Base-by-base conservation (phyloP, 1,140 invertebrate genomes). In the Drosophila novamexicana region DNA sequence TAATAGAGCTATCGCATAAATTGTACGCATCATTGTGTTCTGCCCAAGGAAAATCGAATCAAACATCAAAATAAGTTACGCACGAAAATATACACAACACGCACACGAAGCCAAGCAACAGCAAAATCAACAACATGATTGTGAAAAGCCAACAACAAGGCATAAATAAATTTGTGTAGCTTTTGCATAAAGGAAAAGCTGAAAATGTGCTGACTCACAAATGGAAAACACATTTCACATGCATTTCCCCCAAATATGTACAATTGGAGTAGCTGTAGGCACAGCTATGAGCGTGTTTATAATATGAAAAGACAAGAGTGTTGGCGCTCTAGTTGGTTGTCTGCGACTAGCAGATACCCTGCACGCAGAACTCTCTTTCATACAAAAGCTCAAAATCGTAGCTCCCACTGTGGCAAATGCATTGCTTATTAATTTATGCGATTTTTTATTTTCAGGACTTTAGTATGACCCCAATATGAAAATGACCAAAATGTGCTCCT, bases 161-260 rank as follows among this genome's bases (percentile, higher is more conserved):
- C 81, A 79, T 76, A 72, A 77, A 70, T 49, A 47, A 22, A 58
- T 69, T 63, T 63, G n/a, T 49, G n/a, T 61, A 39, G 59, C 59
- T 39, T 63, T 75, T 59, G 54, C 59, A 75, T 58, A 54, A 75
- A 76, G 69, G 18, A 71, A 64, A 57, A 72, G 70, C 63, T 73
- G 72, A 42, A 76, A 67, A 73, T 59, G 44, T 40, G 75, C 67
- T 73, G 79, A 81, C 44, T 79, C 82, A 76, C 49, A 5, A 16
- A 10, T 16, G 29, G 45, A 58, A 44, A 44, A 50, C 45, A 50
- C 10, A 22, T 42, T 72, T 57, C 66, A 66, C 58, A 69, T 84
- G 75, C 77, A 85, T 29, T 36, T 16, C 18, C 3, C 14, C 42
- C 8, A 36, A 36, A 29, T 50, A 36, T 49, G 54, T 49, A 64